A percentile compares a stretch with the other conserved stretches of the same genome.
Evolutionary conservation across 2,113 vertebrate genomes (phyloP).

Genomic region (Dipodomys spectabilis): DNA sequence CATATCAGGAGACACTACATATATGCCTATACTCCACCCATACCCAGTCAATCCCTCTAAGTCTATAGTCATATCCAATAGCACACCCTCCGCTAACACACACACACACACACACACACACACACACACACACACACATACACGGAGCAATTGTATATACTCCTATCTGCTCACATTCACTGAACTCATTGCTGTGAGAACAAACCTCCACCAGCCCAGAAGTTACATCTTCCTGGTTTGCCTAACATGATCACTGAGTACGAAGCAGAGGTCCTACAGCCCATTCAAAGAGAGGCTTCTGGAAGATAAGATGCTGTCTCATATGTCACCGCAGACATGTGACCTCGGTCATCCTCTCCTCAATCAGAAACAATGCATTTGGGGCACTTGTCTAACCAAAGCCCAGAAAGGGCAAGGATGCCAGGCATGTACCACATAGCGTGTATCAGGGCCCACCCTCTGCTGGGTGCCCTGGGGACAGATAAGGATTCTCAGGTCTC

Average conservation of each 20-base stretch:
- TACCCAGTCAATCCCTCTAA: not conserved
- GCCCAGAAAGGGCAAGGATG: not conserved
- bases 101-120: not conserved
- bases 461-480: not conserved
- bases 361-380: not conserved
- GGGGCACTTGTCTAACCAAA: not conserved
- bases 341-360: not conserved
- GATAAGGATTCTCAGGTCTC: conserved; percentile 7
- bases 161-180: not conserved
- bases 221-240: not conserved
- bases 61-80: not conserved
- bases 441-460: not conserved
- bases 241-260: not conserved
- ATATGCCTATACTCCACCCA: not conserved
- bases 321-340: not conserved
- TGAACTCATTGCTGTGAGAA: not conserved
- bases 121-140: not conserved
- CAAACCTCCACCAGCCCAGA: not conserved
- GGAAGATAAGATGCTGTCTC: not conserved
- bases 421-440: not conserved
- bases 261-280: not conserved
- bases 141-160: not conserved
- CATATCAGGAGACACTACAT: not conserved
- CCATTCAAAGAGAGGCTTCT: not conserved
- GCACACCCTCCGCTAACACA: not conserved